Percentiles rank a stretch among this genome's conserved stretches.
phyloP scores from a whole-genome alignment of 2,797 vertebrate genomes.

The Tokudaia muenninki region DNA sequence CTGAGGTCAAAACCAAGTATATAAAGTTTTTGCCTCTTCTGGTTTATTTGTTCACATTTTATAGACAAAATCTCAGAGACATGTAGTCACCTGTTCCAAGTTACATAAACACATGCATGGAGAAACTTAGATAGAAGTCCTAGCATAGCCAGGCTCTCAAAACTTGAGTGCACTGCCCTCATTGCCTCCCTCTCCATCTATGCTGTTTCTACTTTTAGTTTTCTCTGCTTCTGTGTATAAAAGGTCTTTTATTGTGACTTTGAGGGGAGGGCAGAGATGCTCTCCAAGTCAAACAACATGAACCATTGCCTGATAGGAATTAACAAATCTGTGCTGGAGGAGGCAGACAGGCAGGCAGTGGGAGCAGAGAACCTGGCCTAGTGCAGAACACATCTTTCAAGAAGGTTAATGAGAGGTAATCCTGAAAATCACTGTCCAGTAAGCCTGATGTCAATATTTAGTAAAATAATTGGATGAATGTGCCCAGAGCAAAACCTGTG shows the following conservation, averaged over 20 bases:
- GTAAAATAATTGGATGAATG: conserved; percentile 77
- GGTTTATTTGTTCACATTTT: neutral
- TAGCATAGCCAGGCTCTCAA: neutral
- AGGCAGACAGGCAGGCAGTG: neutral
- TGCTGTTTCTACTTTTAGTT: neutral
- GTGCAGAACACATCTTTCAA: conserved; percentile 42
- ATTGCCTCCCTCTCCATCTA: fast-evolving
- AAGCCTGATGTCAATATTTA: conserved; percentile 76
- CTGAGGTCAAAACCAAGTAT: neutral
- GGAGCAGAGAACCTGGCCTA: neutral
- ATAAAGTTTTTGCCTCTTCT: neutral
- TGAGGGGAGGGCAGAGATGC: neutral
- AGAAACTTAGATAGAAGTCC: neutral
- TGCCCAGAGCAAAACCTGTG: conserved; percentile 63
- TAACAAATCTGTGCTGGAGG: neutral
- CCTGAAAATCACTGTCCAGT: conserved; percentile 72
- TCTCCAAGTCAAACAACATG: neutral
- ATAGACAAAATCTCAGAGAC: neutral
- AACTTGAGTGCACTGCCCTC: neutral
- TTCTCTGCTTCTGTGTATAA: neutral
- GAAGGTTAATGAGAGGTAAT: conserved; percentile 77
- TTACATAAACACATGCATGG: neutral
- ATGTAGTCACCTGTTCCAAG: neutral
- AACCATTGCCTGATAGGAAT: neutral
- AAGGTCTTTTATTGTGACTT: neutral